A percentile compares a stretch with the other conserved stretches of the same genome.
These are phyloP conservation scores for Synanthedon tipuliformis DNA, from an alignment of 2,888 invertebrate genomes.

Conservation along the genomic window DNA sequence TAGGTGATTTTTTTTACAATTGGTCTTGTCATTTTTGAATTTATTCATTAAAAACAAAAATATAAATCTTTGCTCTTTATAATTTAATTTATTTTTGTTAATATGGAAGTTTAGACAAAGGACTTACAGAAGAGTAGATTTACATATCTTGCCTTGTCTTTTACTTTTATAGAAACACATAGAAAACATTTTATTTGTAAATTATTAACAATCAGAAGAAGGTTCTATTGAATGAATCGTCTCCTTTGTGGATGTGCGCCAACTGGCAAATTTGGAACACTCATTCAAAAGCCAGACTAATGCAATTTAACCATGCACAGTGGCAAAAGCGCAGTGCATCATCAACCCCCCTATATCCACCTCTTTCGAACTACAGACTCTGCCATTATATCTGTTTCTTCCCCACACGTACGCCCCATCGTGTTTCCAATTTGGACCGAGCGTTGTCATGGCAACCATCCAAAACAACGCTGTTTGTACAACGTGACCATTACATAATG, in stretches of 20 bases:
- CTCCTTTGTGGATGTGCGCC: background rate
- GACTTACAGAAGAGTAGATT: too few relatives aligned
- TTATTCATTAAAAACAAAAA: too few relatives aligned
- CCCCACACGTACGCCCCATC: conserved; percentile 31
- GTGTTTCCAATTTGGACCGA: conserved; percentile 39
- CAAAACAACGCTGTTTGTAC: conserved; percentile 43
- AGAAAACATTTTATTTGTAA: too few relatives aligned
- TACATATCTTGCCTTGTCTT: too few relatives aligned
- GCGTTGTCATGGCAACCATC: conserved; percentile 51
- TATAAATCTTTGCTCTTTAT: too few relatives aligned
- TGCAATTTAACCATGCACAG: conserved; percentile 52
- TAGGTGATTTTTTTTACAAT: too few relatives aligned
- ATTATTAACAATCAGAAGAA: too few relatives aligned
- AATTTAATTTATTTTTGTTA: too few relatives aligned
- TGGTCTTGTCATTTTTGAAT: too few relatives aligned
- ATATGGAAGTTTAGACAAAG: too few relatives aligned
- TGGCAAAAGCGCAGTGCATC: conserved; percentile 45
- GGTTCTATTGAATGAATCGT: background rate
- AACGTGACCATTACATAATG: conserved; percentile 31
- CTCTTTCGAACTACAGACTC: conserved; percentile 17
- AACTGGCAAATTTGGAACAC: conserved; percentile 20
- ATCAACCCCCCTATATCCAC: conserved; percentile 28
- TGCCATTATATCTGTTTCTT: conserved; percentile 15
- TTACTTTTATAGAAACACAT: too few relatives aligned
- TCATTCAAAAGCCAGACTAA: conserved; percentile 38